Evolutionary conservation across 1,140 invertebrate genomes (phyloP), one percentile per base, ranked within the genome.

Genomic region (Pseudoatta argentina): DNA sequence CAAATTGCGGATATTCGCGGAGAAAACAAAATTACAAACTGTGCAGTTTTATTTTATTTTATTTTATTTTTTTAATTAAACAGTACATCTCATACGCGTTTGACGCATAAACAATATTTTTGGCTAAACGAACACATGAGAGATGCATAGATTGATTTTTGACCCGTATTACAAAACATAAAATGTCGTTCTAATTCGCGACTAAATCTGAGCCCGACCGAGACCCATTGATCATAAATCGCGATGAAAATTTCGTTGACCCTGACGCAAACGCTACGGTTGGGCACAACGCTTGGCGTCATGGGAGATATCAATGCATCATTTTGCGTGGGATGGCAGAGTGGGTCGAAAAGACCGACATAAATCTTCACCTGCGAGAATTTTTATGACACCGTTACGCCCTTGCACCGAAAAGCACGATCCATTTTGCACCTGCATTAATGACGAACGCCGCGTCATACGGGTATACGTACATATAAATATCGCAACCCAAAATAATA

Each of bases 171-270:
- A 24, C 24, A 10, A 61, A 53, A 79, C 63, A 44, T 63, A 79
- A 67, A 63, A 61, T 61, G 79, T 61, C 79, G 55, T 55, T 82
- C 57, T 75, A 83, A 83, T 83, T 75, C 79, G 69, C 30, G 14
- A 7, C 24, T 61, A 39, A 79, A 39, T 34, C 63, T 44, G 53
- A 18, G 7, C 48, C 3, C 77, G 64, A 69, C 51, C 64, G 21
- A 59, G 55, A 61, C 34, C 79, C 79, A 75, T 83, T 61, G 79
- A 73, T 61, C 79, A 72, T 82, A 82, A 59, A 82, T 82, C 79
- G 72, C 79, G n/a, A n/a, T 61, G 24, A 30, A 83, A 83, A 83
- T 83, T 83, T 83, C 79, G 79, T 83, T 83, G 69, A 83, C 69
- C 79, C 79, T 75, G 79, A 83, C 69, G 55, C 53, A 61, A 82